Evolutionary conservation across 2,888 invertebrate species (phyloP), one percentile per base, ranked within the genome.

Genomic region (Eilema depressum): DNA sequence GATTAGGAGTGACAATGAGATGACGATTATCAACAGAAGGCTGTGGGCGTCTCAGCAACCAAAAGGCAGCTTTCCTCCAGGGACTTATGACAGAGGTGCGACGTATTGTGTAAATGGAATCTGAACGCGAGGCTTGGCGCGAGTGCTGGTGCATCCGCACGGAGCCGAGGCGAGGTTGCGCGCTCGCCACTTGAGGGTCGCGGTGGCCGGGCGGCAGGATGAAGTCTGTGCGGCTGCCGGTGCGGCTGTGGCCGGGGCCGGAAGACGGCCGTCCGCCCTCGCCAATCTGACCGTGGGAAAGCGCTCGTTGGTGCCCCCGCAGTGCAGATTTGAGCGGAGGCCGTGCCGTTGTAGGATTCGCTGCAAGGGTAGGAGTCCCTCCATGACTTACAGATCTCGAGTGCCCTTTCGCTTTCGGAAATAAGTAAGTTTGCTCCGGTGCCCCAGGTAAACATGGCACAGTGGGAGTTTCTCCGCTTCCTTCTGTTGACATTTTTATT

Each of bases 221-320:
- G 87, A 98, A 98, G 88, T 98, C 98, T 1, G 98, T 98, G 88
- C 97, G 98, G 75, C 98, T 98, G 73, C 97, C 97, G 33, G 98
- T 97, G 64, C 98, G 96, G 89, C 97, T 97, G 95, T 98, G 98
- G 0, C 97, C 97, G 14, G 96, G 96, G 60, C 93, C 95, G 4
- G 88, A 81, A 26, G 88, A 85, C 17, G 90, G 86, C 76, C 88
- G 89, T 69, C 86, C 88, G 76, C 89, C 96, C 95, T 97, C 97
- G 71, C 97, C 96, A 76, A 98, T 98, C 92, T 98, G 98, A 0
- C 98, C 98, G 85, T 98, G 98, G 10, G 98, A 98, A 84, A 98
- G 97, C 66, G 98, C 98, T 73, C 98, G 96, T 88, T 98, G 98
- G 88, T 98, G 98, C 2, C 98, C 96, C 72, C 97, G 96, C 88